Evolutionary conservation across 2,113 vertebrate species (phyloP), one percentile per base, ranked within the genome.

Genomic region (Oxyruncus cristatus): DNA sequence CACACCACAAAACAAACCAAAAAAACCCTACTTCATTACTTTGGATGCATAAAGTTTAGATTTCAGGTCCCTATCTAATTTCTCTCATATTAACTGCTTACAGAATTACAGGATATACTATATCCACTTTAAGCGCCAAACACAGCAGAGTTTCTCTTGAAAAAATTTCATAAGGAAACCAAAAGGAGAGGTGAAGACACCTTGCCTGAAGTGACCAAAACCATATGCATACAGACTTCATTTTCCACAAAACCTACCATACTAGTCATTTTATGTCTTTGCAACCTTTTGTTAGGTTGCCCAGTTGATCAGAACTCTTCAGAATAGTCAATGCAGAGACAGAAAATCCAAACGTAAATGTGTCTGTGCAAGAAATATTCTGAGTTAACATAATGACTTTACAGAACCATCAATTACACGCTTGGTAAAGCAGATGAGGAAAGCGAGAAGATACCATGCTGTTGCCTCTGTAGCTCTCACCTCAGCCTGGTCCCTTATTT

Each of bases 171-270:
- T 49, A 59, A 52, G 79, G 16, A 88, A 88, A 85, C 6, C 23
- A 71, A 83, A 80, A 1, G 5, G 13, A 88, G 9, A 62, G 7
- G 32, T 30, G 23, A 76, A 67, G 27, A 79, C 9, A 92, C n/a
- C 35, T 67, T 0, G 0, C 46, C 53, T 79, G 23, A 80, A 62
- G 21, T 53, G 50, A 87, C 50, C 27, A 73, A 81, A 67, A 58
- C 1, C 20, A 65, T 53, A 53, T n/a, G 26, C 33, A 49, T 0
- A 0, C 1, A 63, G 20, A 42, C 30, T 47, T 78, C 12, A 15
- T 52, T 71, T 84, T 23, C 68, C 65, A 63, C 35, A 52, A 67
- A 85, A 33, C 18, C 77, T 30, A 50, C 46, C 28, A 37, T 6
- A 47, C 5, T 4, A 3, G 14, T 28, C 12, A 72, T 47, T 85